Percentiles rank a stretch among this genome's conserved stretches.
These are phyloP conservation scores for Dufourea novaeangliae DNA, from an alignment of 1,140 invertebrate species.

Conservation along the genomic window DNA sequence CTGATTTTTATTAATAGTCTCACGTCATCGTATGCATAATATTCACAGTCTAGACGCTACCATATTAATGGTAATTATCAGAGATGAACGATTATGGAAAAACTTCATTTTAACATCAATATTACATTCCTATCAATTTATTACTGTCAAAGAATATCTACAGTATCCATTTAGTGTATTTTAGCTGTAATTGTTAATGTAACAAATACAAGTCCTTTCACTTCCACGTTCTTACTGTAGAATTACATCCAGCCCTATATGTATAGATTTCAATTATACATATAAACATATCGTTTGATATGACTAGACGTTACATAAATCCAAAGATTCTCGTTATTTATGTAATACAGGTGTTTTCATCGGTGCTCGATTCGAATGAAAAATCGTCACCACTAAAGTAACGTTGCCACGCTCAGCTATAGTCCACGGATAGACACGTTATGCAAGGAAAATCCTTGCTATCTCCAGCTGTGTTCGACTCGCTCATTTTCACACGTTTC, in stretches of 20 bases:
- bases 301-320: conserved; percentile 23
- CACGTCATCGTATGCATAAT: too few species aligned
- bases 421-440: conserved; percentile 1
- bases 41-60: too few species aligned
- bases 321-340: background rate
- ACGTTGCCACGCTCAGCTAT: conserved; percentile 6
- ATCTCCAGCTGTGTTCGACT: background rate
- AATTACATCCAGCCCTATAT: too few species aligned
- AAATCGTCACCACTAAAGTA: background rate
- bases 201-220: too few species aligned
- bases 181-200: too few species aligned
- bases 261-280: background rate
- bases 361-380: conserved; percentile 8
- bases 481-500: conserved; percentile 29
- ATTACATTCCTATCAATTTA: too few species aligned
- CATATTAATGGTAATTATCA: too few species aligned
- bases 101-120: too few species aligned
- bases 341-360: background rate
- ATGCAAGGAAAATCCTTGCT: conserved; percentile 29
- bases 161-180: too few species aligned
- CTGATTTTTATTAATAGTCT: too few species aligned
- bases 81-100: too few species aligned
- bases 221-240: background rate
- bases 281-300: background rate
- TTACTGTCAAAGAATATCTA: too few species aligned